These are phyloP conservation scores for Phylloscopus trochilus DNA, from an alignment of 2,113 vertebrate genomes.

Conservation along the genomic window DNA sequence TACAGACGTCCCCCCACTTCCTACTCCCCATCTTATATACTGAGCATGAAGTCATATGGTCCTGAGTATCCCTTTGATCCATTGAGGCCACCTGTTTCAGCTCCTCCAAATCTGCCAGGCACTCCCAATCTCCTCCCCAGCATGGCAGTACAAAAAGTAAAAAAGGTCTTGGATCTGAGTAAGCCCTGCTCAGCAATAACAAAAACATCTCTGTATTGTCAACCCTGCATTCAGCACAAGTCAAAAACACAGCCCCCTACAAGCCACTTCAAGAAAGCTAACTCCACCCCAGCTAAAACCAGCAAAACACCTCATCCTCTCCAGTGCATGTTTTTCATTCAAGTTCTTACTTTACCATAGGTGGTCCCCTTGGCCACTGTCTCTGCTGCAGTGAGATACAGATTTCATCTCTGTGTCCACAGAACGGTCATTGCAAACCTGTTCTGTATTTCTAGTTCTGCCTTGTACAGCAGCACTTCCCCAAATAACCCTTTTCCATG, in stretches of 20 bases:
- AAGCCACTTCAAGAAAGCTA: background rate
- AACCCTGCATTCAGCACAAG: background rate
- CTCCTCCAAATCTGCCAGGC: background rate
- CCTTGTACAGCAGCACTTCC: background rate
- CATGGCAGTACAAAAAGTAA: background rate
- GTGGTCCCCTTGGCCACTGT: background rate
- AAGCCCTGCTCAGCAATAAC: background rate
- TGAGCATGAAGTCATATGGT: too few species aligned
- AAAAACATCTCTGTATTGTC: background rate
- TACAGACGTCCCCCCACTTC: accelerated
- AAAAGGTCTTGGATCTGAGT: background rate
- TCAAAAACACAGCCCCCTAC: background rate
- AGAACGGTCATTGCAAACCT: accelerated
- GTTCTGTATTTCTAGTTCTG: background rate
- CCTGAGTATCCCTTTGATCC: background rate
- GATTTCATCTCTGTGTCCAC: background rate
- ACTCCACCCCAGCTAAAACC: background rate
- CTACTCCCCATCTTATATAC: background rate
- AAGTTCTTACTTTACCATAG: background rate
- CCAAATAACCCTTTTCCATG: background rate
- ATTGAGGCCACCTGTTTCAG: background rate
- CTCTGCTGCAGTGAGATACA: background rate
- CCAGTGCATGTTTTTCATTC: background rate
- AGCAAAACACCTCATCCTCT: background rate
- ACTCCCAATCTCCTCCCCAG: background rate